A percentile compares a stretch with the other conserved stretches of the same genome.
Conservation (phyloP, 1,140 invertebrate species). For the Pogonognathellus flavescens region DNA sequence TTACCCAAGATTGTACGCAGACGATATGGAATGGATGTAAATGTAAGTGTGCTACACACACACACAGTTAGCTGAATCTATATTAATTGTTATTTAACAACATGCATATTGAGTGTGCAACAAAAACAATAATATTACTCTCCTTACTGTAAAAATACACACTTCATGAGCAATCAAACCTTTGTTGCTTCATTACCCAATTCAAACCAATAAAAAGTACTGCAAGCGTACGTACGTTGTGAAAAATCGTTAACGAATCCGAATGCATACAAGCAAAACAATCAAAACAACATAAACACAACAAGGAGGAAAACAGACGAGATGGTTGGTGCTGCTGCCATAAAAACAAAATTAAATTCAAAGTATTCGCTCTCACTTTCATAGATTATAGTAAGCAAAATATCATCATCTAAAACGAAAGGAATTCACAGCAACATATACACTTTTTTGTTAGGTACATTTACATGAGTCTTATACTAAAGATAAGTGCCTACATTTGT, state of each 20-base stretch:
- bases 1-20: no score
- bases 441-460: no score
- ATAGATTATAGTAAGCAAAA: background rate
- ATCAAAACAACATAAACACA: background rate
- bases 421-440: no score
- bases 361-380: constrained; percentile 26
- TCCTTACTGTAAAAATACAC: background rate
- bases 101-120: no score
- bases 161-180: background rate
- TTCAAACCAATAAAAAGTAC: background rate
- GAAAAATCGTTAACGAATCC: background rate
- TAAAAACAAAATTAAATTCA: constrained; percentile 18
- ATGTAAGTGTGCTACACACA: background rate
- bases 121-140: background rate
- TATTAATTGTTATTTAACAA: background rate
- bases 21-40: background rate
- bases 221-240: background rate
- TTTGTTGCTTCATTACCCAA: background rate
- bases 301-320: background rate
- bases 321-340: background rate
- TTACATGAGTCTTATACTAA: no score
- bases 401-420: background rate
- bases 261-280: background rate
- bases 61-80: background rate
- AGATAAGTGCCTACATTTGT: no score